These are phyloP conservation scores for Lycaena phlaeas DNA, from an alignment of 2,888 invertebrate genomes.

Conservation along the genomic window DNA sequence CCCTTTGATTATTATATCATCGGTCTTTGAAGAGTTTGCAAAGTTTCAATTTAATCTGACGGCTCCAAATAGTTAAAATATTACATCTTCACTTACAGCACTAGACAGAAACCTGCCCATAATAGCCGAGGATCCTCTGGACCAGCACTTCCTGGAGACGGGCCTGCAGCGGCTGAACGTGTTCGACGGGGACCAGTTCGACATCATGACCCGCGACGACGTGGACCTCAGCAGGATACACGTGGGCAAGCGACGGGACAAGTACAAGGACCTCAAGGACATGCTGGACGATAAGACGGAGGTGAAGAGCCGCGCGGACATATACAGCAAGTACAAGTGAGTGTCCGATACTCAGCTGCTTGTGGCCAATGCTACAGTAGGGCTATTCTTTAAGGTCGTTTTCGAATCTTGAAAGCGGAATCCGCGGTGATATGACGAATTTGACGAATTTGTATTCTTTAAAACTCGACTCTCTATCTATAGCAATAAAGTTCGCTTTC, in stretches of 20 bases:
- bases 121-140: conserved; percentile 76
- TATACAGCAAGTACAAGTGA: conserved; percentile 74
- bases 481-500: too few relatives aligned
- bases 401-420: too few relatives aligned
- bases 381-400: too few relatives aligned
- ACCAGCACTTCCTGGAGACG: conserved; percentile 64
- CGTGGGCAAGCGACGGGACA: conserved; percentile 75
- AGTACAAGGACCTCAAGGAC: conserved; percentile 71
- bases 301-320: conserved; percentile 61
- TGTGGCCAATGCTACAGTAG: too few relatives aligned
- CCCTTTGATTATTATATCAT: too few relatives aligned
- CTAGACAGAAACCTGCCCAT: conserved; percentile 72
- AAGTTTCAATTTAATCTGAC: too few relatives aligned
- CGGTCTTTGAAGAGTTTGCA: too few relatives aligned
- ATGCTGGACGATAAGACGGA: conserved; percentile 81
- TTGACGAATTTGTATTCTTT: too few relatives aligned
- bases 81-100: conserved; percentile 24
- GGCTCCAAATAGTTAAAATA: too few relatives aligned
- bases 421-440: too few relatives aligned
- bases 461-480: too few relatives aligned
- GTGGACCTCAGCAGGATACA: conserved; percentile 61
- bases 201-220: conserved; percentile 78
- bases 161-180: conserved; percentile 77
- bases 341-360: too few relatives aligned
- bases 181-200: conserved; percentile 85